Conservation (phyloP, 2,113 vertebrate species). For the Oncorhynchus masou region DNA sequence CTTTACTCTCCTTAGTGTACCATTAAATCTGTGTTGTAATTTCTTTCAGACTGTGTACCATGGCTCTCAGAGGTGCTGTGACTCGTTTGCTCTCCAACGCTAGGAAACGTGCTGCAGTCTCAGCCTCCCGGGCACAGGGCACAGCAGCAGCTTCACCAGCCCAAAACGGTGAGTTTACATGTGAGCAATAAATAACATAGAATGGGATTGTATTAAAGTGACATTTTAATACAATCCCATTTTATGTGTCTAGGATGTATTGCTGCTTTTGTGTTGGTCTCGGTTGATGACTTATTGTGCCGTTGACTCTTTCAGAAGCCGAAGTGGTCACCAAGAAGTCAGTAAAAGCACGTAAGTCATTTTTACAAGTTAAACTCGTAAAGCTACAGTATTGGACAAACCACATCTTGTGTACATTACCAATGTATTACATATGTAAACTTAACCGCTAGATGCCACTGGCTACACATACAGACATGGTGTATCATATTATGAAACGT, state of each 20-base stretch:
- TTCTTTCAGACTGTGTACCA: conserved; percentile 12
- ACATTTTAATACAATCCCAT: no score
- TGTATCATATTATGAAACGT: background rate
- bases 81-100: conserved; percentile 32
- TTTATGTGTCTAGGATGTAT: background rate
- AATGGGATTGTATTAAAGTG: no score
- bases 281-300: no score
- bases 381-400: background rate
- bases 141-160: conserved; percentile 13
- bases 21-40: background rate
- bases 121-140: conserved; percentile 35
- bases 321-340: conserved; percentile 47
- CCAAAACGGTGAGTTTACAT: background rate
- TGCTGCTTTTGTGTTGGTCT: background rate
- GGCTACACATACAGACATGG: no score
- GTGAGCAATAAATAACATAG: no score
- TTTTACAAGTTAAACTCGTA: background rate
- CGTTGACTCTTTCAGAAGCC: conserved; percentile 37
- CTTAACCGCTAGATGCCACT: no score
- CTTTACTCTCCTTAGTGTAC: background rate
- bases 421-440: no score
- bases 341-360: conserved; percentile 48
- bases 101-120: conserved; percentile 4
- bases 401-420: background rate
- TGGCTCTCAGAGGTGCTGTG: conserved; percentile 46